Base-by-base conservation (phyloP, 1,140 invertebrate species). In the Drosophila tsacasi region DNA sequence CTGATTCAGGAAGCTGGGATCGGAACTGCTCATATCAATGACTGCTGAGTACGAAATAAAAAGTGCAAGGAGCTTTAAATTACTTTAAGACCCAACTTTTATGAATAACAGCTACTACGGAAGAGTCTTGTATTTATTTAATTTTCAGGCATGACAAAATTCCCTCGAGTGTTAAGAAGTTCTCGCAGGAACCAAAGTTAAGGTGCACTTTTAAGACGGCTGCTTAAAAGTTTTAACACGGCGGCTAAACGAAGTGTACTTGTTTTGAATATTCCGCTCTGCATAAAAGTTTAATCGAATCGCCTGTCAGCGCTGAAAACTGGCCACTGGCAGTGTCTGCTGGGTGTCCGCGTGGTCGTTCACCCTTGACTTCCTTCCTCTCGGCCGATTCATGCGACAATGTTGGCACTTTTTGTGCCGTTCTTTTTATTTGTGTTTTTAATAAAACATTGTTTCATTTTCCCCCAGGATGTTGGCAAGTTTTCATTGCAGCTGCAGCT, bases 401-500 rank as follows among this genome's bases (percentile, higher is more conserved):
- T 65, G 72, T 61, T 68, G 77, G 35, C 64, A 74, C 50, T 78
- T 74, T 72, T 81, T 72, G 42, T 55, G 47, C 39, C 32, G 9
- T 55, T 62, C 30, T 25, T 37, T 30, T 47, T 23, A 27, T 15
- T 72, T 49, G 25, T 27, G 47, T 73, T 59, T 61, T 61, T n/a
- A n/a, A 52, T 73, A 42, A 73, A 73, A 73, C 69, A 50, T 37
- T 73, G 71, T 74, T 73, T 74, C 37, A 37, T 73, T 75, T 47
- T 40, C 17, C 25, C 72, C 59, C 79, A 85, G 83, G 83, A 83
- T 87, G 83, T 69, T 35, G 46, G 55, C 60, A 76, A 83, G 71
- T 80, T 86, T 79, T 82, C 52, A 74, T 61, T 81, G 77, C 84
- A 89, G 62, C 73, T 83, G 81, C 72, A 78, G 57, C 44, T 80